Evolutionary conservation across 2,888 invertebrate genomes (phyloP).

Genomic region (Seira musarum): DNA sequence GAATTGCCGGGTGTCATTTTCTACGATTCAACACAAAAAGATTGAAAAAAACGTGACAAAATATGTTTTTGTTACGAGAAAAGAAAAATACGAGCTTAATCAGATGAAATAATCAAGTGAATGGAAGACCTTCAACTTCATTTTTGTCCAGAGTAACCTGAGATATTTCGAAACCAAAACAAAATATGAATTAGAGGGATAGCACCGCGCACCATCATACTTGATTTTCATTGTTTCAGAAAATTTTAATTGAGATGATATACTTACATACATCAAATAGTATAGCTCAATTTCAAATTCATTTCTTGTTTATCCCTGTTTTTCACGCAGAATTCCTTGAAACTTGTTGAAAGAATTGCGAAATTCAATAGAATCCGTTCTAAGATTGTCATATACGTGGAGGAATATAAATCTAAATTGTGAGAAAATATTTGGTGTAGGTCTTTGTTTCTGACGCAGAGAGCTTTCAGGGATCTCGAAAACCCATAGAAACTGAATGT

Average conservation of each 20-base stretch:
- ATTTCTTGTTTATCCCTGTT: neutral
- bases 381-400: no score
- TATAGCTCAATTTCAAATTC: neutral
- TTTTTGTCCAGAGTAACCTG: constrained; percentile 1
- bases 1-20: neutral
- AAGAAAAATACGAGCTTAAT: no score
- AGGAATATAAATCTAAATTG: no score
- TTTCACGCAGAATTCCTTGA: neutral
- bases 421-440: no score
- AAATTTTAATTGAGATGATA: no score
- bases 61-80: neutral
- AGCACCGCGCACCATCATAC: neutral
- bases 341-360: neutral
- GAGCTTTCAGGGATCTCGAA: no score
- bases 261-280: no score
- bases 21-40: no score
- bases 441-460: no score
- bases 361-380: no score
- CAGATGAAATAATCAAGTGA: constrained; percentile 8
- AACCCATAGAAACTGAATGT: no score
- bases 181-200: neutral
- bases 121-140: constrained; percentile 17
- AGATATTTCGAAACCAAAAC: neutral
- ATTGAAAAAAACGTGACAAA: constrained; percentile 19
- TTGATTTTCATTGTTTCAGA: no score